Percentiles rank a stretch among this genome's conserved stretches.
phyloP scores from a whole-genome alignment of 2,888 invertebrate species.

The Xestobium rufovillosum region DNA sequence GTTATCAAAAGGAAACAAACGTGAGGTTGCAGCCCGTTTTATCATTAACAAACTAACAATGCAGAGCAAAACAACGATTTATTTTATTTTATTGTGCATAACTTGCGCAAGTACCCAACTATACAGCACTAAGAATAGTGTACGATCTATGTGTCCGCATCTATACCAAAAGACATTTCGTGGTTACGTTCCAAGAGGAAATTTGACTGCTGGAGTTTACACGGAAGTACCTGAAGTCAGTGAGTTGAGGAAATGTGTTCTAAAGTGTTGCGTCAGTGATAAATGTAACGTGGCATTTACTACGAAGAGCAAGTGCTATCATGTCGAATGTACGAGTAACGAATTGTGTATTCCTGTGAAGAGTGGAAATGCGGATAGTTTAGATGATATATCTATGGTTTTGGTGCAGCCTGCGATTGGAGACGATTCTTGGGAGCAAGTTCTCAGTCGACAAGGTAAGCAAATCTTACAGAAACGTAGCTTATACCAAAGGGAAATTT shows the following conservation, averaged over 20 bases:
- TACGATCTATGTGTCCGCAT: constrained; percentile 32
- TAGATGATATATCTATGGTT: constrained; percentile 65
- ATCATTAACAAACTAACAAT: too few relatives aligned
- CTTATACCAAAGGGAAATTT: background rate
- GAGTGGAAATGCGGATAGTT: constrained; percentile 48
- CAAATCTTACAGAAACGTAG: background rate
- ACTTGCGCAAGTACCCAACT: too few relatives aligned
- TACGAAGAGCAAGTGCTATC: constrained; percentile 67
- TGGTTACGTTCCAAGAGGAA: constrained; percentile 38
- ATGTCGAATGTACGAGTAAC: constrained; percentile 64
- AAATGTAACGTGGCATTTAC: constrained; percentile 75
- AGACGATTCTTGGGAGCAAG: constrained; percentile 47
- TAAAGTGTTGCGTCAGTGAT: constrained; percentile 57
- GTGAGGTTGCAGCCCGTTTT: too few relatives aligned
- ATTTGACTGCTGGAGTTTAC: constrained; percentile 42
- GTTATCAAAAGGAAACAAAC: too few relatives aligned
- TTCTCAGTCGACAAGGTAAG: constrained; percentile 33
- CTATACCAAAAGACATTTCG: constrained; percentile 34
- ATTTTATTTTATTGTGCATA: background rate
- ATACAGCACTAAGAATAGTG: constrained; percentile 18
- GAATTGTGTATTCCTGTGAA: constrained; percentile 64
- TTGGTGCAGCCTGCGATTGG: constrained; percentile 61
- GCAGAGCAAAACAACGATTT: too few relatives aligned
- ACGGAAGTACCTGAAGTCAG: constrained; percentile 48
- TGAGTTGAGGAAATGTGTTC: constrained; percentile 56